phyloP scores from a whole-genome alignment of 2,113 vertebrate genomes.

The Carlito syrichta region DNA sequence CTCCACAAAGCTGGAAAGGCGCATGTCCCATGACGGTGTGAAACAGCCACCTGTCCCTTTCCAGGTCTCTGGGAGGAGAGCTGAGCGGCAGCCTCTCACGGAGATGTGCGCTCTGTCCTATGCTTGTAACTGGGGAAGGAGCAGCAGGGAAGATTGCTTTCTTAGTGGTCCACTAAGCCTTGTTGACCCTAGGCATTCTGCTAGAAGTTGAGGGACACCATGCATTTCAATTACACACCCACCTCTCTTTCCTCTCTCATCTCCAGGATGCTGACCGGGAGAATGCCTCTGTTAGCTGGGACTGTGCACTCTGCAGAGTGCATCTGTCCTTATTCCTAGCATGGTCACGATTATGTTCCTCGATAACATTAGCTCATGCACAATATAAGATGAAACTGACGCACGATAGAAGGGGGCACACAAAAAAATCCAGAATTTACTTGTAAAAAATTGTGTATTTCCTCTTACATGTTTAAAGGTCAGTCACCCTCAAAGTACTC shows the following conservation, averaged over 20 bases:
- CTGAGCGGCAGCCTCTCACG: fast-evolving
- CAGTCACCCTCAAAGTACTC: too few relatives aligned
- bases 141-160: fast-evolving
- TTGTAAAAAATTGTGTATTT: too few relatives aligned
- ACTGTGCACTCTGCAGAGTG: neutral
- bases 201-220: fast-evolving
- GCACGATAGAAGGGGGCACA: too few relatives aligned
- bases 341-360: fast-evolving
- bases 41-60: neutral
- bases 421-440: too few relatives aligned
- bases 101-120: fast-evolving
- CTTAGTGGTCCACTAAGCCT: fast-evolving
- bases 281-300: fast-evolving
- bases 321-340: fast-evolving
- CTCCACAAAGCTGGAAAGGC: neutral
- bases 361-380: fast-evolving
- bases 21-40: fast-evolving
- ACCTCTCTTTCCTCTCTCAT: fast-evolving
- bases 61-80: fast-evolving
- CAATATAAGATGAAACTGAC: too few relatives aligned
- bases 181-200: too few relatives aligned
- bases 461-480: too few relatives aligned
- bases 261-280: fast-evolving
- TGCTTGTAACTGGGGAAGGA: fast-evolving
- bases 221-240: fast-evolving